phyloP scores from a whole-genome alignment of 2,888 invertebrate genomes.

The Leptarthrus brevirostris region DNA sequence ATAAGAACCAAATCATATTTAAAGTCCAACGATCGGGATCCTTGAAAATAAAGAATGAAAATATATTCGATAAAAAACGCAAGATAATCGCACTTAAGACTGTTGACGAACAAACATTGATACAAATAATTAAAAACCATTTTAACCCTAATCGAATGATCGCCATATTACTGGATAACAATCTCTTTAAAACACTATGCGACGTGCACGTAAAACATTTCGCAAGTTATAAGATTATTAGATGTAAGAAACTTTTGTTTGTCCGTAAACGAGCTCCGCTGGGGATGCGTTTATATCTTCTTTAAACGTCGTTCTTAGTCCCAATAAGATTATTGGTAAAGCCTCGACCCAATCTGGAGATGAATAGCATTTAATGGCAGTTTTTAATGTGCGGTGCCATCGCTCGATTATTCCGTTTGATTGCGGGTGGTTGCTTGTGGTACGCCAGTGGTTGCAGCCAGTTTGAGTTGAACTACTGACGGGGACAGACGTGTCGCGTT shows the following conservation, averaged over 20 bases:
- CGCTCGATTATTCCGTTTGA: too few relatives aligned
- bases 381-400: too few relatives aligned
- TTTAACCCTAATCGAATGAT: neutral
- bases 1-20: conserved; percentile 16
- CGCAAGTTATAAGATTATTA: neutral
- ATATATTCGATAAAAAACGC: conserved; percentile 4
- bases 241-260: neutral
- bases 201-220: neutral
- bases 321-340: too few relatives aligned
- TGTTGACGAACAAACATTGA: neutral
- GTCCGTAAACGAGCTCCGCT: too few relatives aligned
- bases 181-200: neutral
- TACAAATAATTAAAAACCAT: neutral
- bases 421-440: too few relatives aligned
- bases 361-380: too few relatives aligned
- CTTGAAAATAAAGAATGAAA: conserved; percentile 6
- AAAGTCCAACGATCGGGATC: neutral
- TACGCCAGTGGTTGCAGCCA: too few relatives aligned
- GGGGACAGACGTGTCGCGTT: too few relatives aligned
- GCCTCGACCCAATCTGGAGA: too few relatives aligned
- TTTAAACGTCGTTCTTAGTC: too few relatives aligned
- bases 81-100: neutral
- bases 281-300: too few relatives aligned
- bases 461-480: too few relatives aligned
- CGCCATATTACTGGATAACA: neutral